A percentile compares a stretch with the other conserved stretches of the same genome.
These are phyloP conservation scores for Erpobdella octoculata DNA, from an alignment of 2,888 invertebrate species.

Conservation along the genomic window DNA sequence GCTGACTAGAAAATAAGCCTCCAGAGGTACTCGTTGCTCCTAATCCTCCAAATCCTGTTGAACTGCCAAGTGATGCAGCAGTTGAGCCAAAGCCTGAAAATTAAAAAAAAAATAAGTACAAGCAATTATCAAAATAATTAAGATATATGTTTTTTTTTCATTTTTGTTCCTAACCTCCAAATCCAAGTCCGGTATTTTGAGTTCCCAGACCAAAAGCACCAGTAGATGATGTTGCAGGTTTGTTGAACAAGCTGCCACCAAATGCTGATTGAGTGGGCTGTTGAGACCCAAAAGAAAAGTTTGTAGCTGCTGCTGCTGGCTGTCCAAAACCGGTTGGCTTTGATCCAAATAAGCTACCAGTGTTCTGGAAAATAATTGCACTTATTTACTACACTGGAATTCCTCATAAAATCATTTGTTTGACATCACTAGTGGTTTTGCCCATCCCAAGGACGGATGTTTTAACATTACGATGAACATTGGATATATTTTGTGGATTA, in stretches of 20 bases:
- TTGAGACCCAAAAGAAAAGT: conserved; percentile 29
- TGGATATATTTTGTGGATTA: too few species aligned
- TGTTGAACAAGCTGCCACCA: conserved; percentile 14
- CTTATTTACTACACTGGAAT: background rate
- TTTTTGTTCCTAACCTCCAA: conserved; percentile 22
- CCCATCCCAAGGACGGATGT: too few species aligned
- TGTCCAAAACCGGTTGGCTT: conserved; percentile 40
- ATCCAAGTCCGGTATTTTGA: background rate
- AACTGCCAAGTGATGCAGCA: too few species aligned
- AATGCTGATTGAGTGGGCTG: conserved; percentile 15
- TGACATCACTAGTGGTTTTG: too few species aligned
- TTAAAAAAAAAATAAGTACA: background rate
- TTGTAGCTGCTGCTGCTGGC: conserved; percentile 27
- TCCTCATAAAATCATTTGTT: background rate
- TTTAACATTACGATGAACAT: too few species aligned
- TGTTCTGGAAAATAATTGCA: conserved; percentile 6
- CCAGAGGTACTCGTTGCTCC: background rate
- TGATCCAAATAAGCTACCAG: conserved; percentile 52
- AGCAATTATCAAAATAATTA: too few species aligned
- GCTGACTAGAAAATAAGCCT: background rate
- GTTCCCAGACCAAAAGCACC: conserved; percentile 11
- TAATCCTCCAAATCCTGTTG: background rate
- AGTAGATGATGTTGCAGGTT: conserved; percentile 5
- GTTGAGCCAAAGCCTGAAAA: background rate
- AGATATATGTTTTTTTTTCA: too few species aligned